These are phyloP conservation scores for Littorina saxatilis DNA, from an alignment of 1,140 invertebrate species.

Conservation along the genomic window DNA sequence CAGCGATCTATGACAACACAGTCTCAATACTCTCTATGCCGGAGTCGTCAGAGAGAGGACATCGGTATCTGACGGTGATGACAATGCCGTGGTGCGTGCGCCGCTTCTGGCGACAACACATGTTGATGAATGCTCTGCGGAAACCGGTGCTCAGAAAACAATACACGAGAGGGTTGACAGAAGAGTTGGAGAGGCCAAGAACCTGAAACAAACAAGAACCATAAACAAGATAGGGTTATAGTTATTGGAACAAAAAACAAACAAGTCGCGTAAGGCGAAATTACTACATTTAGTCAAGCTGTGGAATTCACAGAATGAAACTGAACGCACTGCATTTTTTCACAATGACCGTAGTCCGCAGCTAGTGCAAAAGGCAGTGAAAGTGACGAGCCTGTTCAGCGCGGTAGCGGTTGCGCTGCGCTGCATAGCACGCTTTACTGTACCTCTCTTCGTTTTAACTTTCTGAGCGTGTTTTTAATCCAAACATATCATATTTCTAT, in stretches of 20 bases:
- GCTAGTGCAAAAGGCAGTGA: too few species aligned
- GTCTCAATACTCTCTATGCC: slow-evolving; percentile 50
- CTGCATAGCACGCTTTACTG: too few species aligned
- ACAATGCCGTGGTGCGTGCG: slow-evolving; percentile 35
- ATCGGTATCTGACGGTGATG: slow-evolving; percentile 41
- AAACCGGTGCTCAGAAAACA: slow-evolving; percentile 71
- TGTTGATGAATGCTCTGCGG: slow-evolving; percentile 62
- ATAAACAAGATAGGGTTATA: too few species aligned
- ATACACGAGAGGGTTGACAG: slow-evolving; percentile 70
- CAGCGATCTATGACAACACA: slow-evolving; percentile 38
- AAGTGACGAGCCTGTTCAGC: too few species aligned
- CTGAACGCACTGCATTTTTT: too few species aligned
- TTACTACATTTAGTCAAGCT: neutral
- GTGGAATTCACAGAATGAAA: too few species aligned
- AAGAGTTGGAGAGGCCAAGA: slow-evolving; percentile 79
- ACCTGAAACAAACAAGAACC: slow-evolving; percentile 52
- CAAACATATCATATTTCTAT: too few species aligned
- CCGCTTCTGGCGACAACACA: slow-evolving; percentile 50
- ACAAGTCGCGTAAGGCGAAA: neutral
- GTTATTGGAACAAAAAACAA: too few species aligned
- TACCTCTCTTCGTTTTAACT: too few species aligned
- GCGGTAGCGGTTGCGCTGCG: too few species aligned
- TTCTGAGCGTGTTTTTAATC: too few species aligned
- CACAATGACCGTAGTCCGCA: too few species aligned
- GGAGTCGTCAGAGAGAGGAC: slow-evolving; percentile 45